Base-by-base conservation (phyloP, 1,140 invertebrate species). In the Diachasma alloeum region DNA sequence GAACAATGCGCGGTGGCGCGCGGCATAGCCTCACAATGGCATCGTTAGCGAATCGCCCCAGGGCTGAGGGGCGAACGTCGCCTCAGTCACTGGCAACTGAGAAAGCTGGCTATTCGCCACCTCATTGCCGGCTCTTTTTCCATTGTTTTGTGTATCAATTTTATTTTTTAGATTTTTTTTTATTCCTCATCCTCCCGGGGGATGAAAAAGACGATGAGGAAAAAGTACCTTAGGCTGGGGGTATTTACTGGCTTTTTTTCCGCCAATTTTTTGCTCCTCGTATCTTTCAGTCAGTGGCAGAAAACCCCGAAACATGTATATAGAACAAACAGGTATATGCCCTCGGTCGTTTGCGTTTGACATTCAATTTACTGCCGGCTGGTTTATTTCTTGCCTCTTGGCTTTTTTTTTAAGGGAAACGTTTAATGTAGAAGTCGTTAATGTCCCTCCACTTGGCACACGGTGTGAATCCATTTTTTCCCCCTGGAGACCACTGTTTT, bases 41-140 rank as follows among this genome's bases (percentile, higher is more conserved):
- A 83, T 89, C 87, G 87, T 89, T 89, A 89, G 86, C 84, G 24
- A 80, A 84, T 83, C 82, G 86, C 87, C 85, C 82, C 81, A 82
- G 85, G 87, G 84, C 26, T 37, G 17, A 24, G 17, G 46, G 31
- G 31, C 31, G 26, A 31, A 15, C 17, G 31, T 31, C 24, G 46
- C 37, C 17, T n/a, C 11, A 19, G 8, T 22, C 24, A 31, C 4
- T 31, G 10, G 22, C 24, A 63, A 63, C 59, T 11, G 59, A 63
- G 59, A 63, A 53, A 53, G 44, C 72, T 71, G 68, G 44, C 68
- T 76, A 26, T 63, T 71, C 74, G 48, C 67, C 48, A 74, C 73
- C 63, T 74, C 73, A 74, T 74, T 59, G 59, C 46, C 31, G 42
- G 44, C 48, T 31, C 48, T 75, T 53, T 31, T 19, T 11, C 42